Conservation (phyloP, 1,140 invertebrate species). For the Calliphora vicina region DNA sequence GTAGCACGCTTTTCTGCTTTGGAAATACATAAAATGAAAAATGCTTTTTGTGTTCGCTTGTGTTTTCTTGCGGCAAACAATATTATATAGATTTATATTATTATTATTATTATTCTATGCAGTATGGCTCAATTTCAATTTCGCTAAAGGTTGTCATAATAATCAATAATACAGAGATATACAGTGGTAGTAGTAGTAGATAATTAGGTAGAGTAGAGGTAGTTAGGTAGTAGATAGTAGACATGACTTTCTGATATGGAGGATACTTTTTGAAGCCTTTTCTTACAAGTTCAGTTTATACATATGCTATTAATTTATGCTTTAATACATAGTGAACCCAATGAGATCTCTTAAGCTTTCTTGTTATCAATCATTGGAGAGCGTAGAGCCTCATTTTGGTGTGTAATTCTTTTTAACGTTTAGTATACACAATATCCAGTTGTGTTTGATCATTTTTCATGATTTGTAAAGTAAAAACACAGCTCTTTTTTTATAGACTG, state of each 20-base stretch:
- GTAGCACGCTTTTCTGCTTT: not conserved
- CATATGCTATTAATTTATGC: not conserved
- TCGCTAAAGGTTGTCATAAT: not conserved
- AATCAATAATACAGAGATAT: not conserved
- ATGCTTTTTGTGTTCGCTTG: not conserved
- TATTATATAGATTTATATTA: not conserved
- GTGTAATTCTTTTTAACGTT: not conserved
- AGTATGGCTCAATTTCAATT: not conserved
- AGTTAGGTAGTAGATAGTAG: slow-evolving; percentile 4
- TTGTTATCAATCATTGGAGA: not conserved
- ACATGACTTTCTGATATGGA: not conserved
- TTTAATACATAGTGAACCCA: not conserved
- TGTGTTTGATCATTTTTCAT: not conserved
- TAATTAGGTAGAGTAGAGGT: slow-evolving; percentile 8
- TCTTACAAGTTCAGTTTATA: not conserved
- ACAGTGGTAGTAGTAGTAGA: not conserved
- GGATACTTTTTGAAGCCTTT: not conserved
- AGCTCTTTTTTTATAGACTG: not conserved
- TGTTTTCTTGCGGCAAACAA: not conserved
- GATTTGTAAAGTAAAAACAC: not conserved
- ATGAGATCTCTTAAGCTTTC: not conserved
- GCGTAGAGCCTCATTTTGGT: not conserved
- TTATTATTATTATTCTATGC: not conserved
- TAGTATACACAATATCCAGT: not conserved
- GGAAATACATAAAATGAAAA: not conserved